These are phyloP conservation scores for Zelleria hepariella DNA, from an alignment of 2,888 invertebrate species.

Conservation along the genomic window DNA sequence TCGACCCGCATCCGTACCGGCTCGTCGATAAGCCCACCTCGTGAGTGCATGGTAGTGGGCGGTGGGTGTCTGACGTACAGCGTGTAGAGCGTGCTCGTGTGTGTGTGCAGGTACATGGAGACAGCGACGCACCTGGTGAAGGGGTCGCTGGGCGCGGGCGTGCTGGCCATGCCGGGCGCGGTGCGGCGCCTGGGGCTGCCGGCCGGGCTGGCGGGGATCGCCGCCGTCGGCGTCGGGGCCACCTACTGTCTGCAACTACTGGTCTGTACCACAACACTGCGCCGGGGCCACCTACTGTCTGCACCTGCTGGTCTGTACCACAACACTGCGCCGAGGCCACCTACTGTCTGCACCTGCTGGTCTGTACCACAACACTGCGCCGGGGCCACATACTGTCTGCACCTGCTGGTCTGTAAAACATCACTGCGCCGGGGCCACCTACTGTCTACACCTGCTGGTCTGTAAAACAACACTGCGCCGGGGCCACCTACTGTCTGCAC, in stretches of 20 bases:
- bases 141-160: conserved; percentile 94
- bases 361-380: too few species aligned
- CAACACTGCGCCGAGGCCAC: neutral
- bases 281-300: neutral
- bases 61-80: too few species aligned
- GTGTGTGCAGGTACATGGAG: conserved; percentile 85
- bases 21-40: conserved; percentile 1
- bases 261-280: conserved; percentile 45
- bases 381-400: neutral
- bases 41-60: neutral
- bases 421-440: too few species aligned
- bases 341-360: neutral
- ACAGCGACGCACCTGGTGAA: conserved; percentile 92
- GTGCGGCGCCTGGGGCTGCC: conserved; percentile 69
- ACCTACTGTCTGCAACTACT: conserved; percentile 82
- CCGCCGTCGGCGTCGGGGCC: conserved; percentile 76
- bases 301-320: neutral
- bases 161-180: conserved; percentile 88
- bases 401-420: too few species aligned
- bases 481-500: too few species aligned
- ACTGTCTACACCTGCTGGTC: too few species aligned
- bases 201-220: conserved; percentile 72
- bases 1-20: conserved; percentile 4
- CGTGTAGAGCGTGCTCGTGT: too few species aligned
- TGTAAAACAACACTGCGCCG: too few species aligned